Evolutionary conservation across 2,797 vertebrate genomes (phyloP), one percentile per base, ranked within the genome.

Genomic region (Sebastes nivosus): DNA sequence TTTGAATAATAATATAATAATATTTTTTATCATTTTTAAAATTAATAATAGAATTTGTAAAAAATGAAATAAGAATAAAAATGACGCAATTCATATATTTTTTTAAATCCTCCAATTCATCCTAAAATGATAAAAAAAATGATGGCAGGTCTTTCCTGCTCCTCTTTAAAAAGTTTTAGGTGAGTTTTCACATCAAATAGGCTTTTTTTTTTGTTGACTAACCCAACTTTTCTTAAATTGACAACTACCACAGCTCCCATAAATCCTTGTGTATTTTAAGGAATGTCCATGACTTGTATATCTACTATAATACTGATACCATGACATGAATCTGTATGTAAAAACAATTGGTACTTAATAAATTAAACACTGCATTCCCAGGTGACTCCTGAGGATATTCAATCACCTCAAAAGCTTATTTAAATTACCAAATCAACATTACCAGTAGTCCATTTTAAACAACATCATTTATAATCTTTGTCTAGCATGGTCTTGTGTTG

Each of bases 401-500:
- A 42, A 54, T 64, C 20, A 52, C 14, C 24, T 52, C 9, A 52
- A 34, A 12, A 67, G 55, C 7, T 64, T 34, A n/a, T 30, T 58
- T 25, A 38, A 50, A 67, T 63, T 2, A 67, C 34, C 34, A 64
- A 42, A 65, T 65, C 54, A 75, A 75, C 65, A 81, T 75, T 60
- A 64, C 60, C 79, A 59, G 52, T 11, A 14, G 27, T 79, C 54
- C 25, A 59, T 69, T 90, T 88, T 83, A 85, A 92, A 80, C 82
- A 92, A 80, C 82, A 85, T 72, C 24, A 63, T 60, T 86, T 86
- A 88, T 90, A 90, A 93, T 84, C 88, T 86, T 85, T 91, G 88
- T 93, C 91, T 89, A 81, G 83, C 83, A 80, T 76, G 83, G 89
- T 82, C 86, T 86, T 80, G 83, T 91, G 86, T 95, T 95, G 92